Percentiles rank a stretch among this genome's conserved stretches.
Evolutionary conservation across 2,113 vertebrate genomes (phyloP).

Genomic region (Nettapus auritus): DNA sequence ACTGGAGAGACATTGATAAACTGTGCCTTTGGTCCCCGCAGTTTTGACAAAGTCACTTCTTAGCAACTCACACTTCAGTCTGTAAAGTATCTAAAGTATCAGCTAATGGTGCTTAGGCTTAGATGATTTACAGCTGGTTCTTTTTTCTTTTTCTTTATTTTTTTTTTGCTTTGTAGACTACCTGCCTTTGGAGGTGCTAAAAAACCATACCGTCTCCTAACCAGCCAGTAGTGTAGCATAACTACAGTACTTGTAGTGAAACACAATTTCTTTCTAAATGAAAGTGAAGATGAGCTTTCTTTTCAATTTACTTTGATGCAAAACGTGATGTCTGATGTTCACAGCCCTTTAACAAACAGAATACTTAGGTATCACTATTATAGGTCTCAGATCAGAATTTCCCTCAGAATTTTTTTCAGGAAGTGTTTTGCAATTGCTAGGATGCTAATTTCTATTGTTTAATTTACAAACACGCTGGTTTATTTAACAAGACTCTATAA

Average conservation of each 20-base stretch:
- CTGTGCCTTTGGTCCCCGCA: slow-evolving; percentile 59
- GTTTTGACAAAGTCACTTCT: slow-evolving; percentile 45
- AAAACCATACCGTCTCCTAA: slow-evolving; percentile 65
- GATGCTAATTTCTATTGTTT: slow-evolving; percentile 72
- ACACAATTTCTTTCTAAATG: slow-evolving; percentile 58
- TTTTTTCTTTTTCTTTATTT: neutral
- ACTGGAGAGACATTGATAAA: slow-evolving; percentile 31
- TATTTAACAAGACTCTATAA: slow-evolving; percentile 69
- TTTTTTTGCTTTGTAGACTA: slow-evolving; percentile 48
- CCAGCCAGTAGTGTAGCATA: slow-evolving; percentile 74
- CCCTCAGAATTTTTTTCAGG: slow-evolving; percentile 1
- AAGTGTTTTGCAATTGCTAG: slow-evolving; percentile 55
- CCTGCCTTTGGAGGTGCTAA: slow-evolving; percentile 79
- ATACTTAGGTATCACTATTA: slow-evolving; percentile 10
- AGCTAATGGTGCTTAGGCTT: slow-evolving; percentile 65
- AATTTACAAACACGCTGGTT: slow-evolving; percentile 69
- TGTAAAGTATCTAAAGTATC: slow-evolving; percentile 34
- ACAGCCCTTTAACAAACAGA: slow-evolving; percentile 3
- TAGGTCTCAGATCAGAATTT: slow-evolving; percentile 40
- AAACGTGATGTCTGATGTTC: slow-evolving; percentile 20
- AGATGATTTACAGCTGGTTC: slow-evolving; percentile 42
- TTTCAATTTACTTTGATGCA: slow-evolving; percentile 50
- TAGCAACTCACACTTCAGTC: slow-evolving; percentile 32
- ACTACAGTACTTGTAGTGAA: slow-evolving; percentile 66
- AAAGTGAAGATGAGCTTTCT: slow-evolving; percentile 56